Evolutionary conservation across 2,113 vertebrate genomes (phyloP), one percentile per base, ranked within the genome.

Genomic region (Strix uralensis): DNA sequence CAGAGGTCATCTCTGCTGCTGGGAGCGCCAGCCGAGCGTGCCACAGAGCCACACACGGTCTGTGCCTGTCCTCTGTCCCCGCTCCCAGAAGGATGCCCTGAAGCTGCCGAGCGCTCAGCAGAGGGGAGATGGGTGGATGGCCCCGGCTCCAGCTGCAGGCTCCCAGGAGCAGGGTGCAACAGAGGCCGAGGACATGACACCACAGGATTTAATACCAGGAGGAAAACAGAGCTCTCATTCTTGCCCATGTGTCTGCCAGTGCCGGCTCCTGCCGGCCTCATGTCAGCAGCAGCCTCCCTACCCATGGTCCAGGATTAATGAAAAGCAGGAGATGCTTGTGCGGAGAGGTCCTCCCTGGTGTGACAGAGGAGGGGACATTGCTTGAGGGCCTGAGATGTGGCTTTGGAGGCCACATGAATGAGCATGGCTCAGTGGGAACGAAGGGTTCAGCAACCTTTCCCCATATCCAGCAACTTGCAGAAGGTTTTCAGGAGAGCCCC

Each of bases 131-230:
- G 30, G 40, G 44, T 25, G 22, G 52, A 20, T 72, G 65, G 57
- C 27, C 27, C 51, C 15, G 4, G 54, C 51, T 59, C 49, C 47
- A 57, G 13, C 38, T 75, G 34, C 29, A 26, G 29, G 32, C 16
- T 74, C 54, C 49, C 13, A 5, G 2, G 5, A 93, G 54, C 1
- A 0, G 30, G 22, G 23, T 2, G 7, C 29, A 51, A n/a, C 38
- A 55, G 42, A 38, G 22, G 14, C 61, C 0, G 0, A 79, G 90
- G 62, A 63, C 8, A 7, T 6, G 23, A 65, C 34, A 65, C 9
- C 0, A 0, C 73, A 69, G 36, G 52, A 34, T 88, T 93, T 75
- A 61, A 55, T 27, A 17, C 0, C 2, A 63, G 32, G 40, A 52
- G 25, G 42, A 69, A 63, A 87, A 55, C 18, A 26, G 47, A 83